phyloP scores from a whole-genome alignment of 2,113 vertebrate species.

The Neolamprologus kungweensis region DNA sequence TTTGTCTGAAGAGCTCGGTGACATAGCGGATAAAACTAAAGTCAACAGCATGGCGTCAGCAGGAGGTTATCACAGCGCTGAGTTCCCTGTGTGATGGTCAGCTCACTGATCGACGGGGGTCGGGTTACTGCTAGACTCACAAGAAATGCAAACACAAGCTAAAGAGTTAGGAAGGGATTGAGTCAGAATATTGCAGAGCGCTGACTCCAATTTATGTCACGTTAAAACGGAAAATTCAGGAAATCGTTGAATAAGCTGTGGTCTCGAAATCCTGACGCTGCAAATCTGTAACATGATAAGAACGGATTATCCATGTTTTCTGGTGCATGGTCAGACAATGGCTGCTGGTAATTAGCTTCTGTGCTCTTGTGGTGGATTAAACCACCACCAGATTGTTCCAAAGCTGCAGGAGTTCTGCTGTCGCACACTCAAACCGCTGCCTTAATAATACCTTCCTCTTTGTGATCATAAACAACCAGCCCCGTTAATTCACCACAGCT shows the following conservation, averaged over 20 bases:
- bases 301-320: conserved; percentile 21
- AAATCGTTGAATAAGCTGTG: not conserved
- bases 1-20: not conserved
- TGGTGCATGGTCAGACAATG: conserved; percentile 21
- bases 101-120: not conserved
- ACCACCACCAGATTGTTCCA: conserved; percentile 26
- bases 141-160: conserved; percentile 17
- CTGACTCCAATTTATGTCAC: not conserved
- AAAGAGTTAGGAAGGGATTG: not conserved
- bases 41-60: conserved; percentile 46
- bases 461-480: not conserved
- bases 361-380: conserved; percentile 37
- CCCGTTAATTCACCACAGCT: not conserved
- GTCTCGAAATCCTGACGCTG: not conserved
- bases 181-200: not conserved
- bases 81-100: not conserved
- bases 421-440: conserved; percentile 8
- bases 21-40: conserved; percentile 29
- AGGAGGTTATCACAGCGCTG: conserved; percentile 41
- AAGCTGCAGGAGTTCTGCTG: conserved; percentile 49
- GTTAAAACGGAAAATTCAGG: not conserved
- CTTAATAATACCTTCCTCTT: conserved; percentile 7
- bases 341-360: conserved; percentile 32
- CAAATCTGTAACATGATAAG: not conserved
- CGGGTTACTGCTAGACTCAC: conserved; percentile 12